Evolutionary conservation across 2,888 invertebrate genomes (phyloP), one percentile per base, ranked within the genome.

Genomic region (Coremacera marginata): DNA sequence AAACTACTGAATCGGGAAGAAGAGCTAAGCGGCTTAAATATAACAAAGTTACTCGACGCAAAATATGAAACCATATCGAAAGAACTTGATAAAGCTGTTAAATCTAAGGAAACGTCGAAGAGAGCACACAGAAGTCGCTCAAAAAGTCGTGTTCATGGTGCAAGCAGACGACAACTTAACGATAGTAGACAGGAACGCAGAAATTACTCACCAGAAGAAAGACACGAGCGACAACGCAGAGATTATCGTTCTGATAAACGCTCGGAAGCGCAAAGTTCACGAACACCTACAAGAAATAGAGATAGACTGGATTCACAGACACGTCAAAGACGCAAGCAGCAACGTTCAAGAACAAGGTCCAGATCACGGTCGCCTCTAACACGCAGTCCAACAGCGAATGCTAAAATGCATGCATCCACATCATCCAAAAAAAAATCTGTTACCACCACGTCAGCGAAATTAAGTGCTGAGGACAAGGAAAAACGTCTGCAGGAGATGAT

Each of bases 401-500:
- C 2, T 60, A 60, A 16, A 25, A 60, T 14, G 2, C 27, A 57
- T 8, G 22, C 60, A 22, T 60, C 60, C 60, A 9, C 60, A 60
- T 44, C 72, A 62, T 37, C 44, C 8, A 71, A 5, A 27, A 37
- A 65, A 8, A 37, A 8, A n/a, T 19, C 52, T 5, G 5, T 62
- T 16, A 19, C 60, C 60, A n/a, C 16, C 16, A 16, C 55, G 4
- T 25, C 70, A 68, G 14, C 27, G 11, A 77, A 78, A 49, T 86
- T 93, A 5, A 91, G 91, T 16, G 92, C 92, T 75, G 91, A 91
- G 79, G 95, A 95, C 84, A 93, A 93, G 82, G 94, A 96, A 85
- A 91, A 90, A 77, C 91, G 92, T 60, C 91, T 94, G 63, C 91
- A 90, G 70, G 96, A 95, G 88, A 98, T 98, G 98, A 93, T 94